phyloP scores from a whole-genome alignment of 92 coral and sea anemone species.

The Palythoa heliodiscus region DNA sequence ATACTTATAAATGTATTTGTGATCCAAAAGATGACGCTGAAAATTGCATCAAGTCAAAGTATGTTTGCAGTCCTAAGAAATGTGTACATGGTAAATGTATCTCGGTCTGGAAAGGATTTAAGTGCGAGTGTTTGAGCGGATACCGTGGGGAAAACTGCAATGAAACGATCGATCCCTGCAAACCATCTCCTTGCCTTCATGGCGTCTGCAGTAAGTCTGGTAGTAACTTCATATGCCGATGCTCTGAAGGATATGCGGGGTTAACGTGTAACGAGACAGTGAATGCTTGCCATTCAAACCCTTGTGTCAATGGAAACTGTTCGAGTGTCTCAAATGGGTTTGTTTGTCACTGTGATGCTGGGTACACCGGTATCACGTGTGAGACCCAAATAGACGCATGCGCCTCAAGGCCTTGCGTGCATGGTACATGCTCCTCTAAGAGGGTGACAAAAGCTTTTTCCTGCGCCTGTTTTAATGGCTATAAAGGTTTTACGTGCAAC shows the following conservation, averaged over 20 bases:
- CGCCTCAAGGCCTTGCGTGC: conserved; percentile 52
- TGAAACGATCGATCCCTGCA: conserved; percentile 9
- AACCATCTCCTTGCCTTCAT: conserved; percentile 26
- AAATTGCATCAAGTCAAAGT: neutral
- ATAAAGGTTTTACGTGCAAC: conserved; percentile 52
- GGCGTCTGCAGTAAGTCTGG: conserved; percentile 11
- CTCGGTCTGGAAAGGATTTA: neutral
- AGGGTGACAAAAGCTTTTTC: conserved; percentile 22
- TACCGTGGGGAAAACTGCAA: conserved; percentile 25
- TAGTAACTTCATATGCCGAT: conserved; percentile 7
- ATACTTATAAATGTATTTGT: conserved; percentile 38
- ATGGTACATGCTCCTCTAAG: conserved; percentile 50
- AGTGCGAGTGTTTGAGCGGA: conserved; percentile 19
- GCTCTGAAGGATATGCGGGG: conserved; percentile 39
- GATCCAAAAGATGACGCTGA: conserved; percentile 4
- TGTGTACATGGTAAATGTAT: neutral
- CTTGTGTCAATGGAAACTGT: conserved; percentile 64
- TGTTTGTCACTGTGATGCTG: conserved; percentile 51
- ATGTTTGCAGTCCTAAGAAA: neutral
- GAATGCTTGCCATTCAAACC: conserved; percentile 52
- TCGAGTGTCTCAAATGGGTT: conserved; percentile 7
- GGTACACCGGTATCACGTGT: conserved; percentile 63
- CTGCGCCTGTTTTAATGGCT: conserved; percentile 50
- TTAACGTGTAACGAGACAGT: conserved; percentile 38
- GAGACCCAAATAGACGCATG: conserved; percentile 47